Evolutionary conservation across 2,797 vertebrate genomes (phyloP), one percentile per base, ranked within the genome.

Genomic region (Chelonia mydas): DNA sequence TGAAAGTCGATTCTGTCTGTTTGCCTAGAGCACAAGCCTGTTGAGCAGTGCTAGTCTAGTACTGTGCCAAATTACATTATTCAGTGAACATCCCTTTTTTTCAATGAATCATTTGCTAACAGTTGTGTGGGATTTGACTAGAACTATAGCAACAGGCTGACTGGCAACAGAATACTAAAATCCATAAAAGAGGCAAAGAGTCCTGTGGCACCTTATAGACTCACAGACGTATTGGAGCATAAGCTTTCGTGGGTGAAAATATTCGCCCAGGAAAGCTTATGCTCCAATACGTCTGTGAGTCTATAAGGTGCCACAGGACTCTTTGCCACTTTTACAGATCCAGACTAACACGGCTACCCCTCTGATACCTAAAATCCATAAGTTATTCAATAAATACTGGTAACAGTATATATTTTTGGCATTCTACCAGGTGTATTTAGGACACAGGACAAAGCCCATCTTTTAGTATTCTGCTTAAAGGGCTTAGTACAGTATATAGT

Each of bases 81-180:
- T 93, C 93, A 94, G 57, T 92, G 74, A 95, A 94, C 68, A 89
- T 74, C 95, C 89, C 88, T 96, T 82, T 87, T 89, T 68, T 68
- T 27, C 21, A 89, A 57, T 86, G 81, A 96, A 95, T 84, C 7
- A 0, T 25, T 94, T 94, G 94, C 95, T 96, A 92, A 84, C 80
- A 94, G 84, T 81, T 88, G 3, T 86, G 94, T 93, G 86, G 83
- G 93, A 96, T 96, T 87, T 96, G 88, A 89, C 93, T 86, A 86
- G 93, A 96, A 96, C 95, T 86, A 96, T 86, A 94, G 93, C 31
- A n/a, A n/a, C n/a, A 93, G 37, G 81, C 55, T 96, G 93, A 91
- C 17, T 92, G 94, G 93, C 83, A 61, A 33, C 15, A n/a, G 31
- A 89, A 83, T 0, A 0, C 68, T 81, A 82, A 54, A 94, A 90